These are phyloP conservation scores for Drosophila subobscura DNA, from an alignment of 1,140 invertebrate genomes.

Conservation along the genomic window DNA sequence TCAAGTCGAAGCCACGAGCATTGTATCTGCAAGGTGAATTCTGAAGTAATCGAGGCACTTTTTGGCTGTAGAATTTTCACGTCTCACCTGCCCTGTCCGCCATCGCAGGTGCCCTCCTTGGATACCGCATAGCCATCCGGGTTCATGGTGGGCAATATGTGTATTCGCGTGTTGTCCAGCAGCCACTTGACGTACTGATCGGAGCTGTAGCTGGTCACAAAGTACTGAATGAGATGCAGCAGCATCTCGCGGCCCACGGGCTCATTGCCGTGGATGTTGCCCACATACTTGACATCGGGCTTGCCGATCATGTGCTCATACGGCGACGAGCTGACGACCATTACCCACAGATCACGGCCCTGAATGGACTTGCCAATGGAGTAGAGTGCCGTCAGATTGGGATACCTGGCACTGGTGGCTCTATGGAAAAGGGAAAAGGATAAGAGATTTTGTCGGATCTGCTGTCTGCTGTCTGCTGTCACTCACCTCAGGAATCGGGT, in stretches of 20 bases:
- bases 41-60: no score
- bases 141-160: slow-evolving; percentile 96
- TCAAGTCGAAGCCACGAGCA: slow-evolving; percentile 93
- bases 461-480: not conserved
- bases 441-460: not conserved
- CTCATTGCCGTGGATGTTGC: slow-evolving; percentile 96
- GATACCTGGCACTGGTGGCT: slow-evolving; percentile 90
- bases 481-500: slow-evolving; percentile 89
- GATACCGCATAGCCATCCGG: slow-evolving; percentile 95
- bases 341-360: slow-evolving; percentile 96
- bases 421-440: slow-evolving; percentile 21
- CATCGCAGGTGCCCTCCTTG: slow-evolving; percentile 93
- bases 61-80: no score
- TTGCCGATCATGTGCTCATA: slow-evolving; percentile 96
- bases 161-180: slow-evolving; percentile 94
- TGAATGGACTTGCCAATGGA: slow-evolving; percentile 96
- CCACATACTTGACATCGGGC: slow-evolving; percentile 96
- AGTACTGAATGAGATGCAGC: slow-evolving; percentile 93
- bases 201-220: slow-evolving; percentile 91
- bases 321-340: slow-evolving; percentile 95
- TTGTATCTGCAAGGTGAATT: slow-evolving; percentile 86
- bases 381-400: slow-evolving; percentile 93
- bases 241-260: slow-evolving; percentile 94
- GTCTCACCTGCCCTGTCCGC: slow-evolving; percentile 90
- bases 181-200: slow-evolving; percentile 93